Percentiles rank a stretch among this genome's conserved stretches.
These are phyloP conservation scores for Tyrannus savana DNA, from an alignment of 2,113 vertebrate genomes.

Conservation along the genomic window DNA sequence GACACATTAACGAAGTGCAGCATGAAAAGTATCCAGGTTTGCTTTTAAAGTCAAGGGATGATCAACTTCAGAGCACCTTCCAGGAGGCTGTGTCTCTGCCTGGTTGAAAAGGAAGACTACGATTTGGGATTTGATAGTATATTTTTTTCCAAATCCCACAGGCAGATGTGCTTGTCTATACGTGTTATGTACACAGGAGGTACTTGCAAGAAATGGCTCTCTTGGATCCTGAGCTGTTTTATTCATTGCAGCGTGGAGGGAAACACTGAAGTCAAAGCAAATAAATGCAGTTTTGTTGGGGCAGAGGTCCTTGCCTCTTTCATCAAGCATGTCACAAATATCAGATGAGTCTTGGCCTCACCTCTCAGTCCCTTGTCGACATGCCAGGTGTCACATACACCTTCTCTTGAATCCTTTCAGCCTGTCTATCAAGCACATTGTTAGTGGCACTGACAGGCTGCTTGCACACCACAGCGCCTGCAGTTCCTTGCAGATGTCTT, in stretches of 20 bases:
- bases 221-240: neutral
- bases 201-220: neutral
- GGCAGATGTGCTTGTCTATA: neutral
- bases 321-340: neutral
- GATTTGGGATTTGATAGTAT: neutral
- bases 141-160: neutral
- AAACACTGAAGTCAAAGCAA: neutral
- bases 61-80: neutral
- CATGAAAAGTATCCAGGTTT: neutral
- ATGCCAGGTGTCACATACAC: neutral
- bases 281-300: neutral
- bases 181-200: fast-evolving
- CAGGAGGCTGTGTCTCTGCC: neutral
- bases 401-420: neutral
- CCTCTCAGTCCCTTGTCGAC: neutral
- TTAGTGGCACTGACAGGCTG: neutral
- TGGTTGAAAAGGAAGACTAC: neutral
- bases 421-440: fast-evolving
- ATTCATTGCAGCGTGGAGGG: neutral
- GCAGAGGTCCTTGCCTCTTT: neutral
- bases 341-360: neutral
- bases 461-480: neutral
- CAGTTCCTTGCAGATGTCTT: neutral
- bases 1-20: neutral
- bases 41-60: neutral